These are phyloP conservation scores for Chironomus striatipennis DNA, from an alignment of 1,140 invertebrate genomes.

Conservation along the genomic window DNA sequence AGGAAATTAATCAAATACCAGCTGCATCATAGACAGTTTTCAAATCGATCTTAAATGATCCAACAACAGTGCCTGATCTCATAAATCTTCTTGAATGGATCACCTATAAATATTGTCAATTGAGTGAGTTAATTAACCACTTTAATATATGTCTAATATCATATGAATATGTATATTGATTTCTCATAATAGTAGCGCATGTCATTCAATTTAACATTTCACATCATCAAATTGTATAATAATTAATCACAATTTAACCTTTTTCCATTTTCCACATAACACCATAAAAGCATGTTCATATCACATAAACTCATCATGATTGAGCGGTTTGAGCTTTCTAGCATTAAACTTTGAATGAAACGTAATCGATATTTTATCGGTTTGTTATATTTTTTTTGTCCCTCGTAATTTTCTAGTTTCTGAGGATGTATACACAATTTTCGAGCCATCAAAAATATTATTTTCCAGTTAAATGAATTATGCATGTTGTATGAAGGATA, in stretches of 20 bases:
- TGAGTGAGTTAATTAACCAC: not conserved
- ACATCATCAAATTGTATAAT: not conserved
- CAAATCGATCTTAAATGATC: slow-evolving; percentile 57
- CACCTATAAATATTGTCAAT: slow-evolving; percentile 46
- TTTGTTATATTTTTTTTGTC: not conserved
- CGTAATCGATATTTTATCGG: not conserved
- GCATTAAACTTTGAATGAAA: not conserved
- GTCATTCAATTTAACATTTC: not conserved
- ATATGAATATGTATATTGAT: not conserved
- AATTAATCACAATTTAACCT: slow-evolving; percentile 14
- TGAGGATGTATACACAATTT: not conserved
- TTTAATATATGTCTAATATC: too few relatives aligned
- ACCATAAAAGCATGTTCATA: not conserved
- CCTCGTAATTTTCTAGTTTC: not conserved
- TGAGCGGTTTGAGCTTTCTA: not conserved
- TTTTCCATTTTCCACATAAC: not conserved
- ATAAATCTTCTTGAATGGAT: slow-evolving; percentile 55
- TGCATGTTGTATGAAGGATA: not conserved
- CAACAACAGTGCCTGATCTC: slow-evolving; percentile 48
- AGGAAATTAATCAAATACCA: slow-evolving; percentile 41
- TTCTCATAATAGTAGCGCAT: not conserved
- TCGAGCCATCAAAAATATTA: slow-evolving; percentile 1
- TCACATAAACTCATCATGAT: not conserved
- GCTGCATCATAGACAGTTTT: slow-evolving; percentile 52
- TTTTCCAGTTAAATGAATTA: slow-evolving; percentile 4